Evolutionary conservation across 2,113 vertebrate genomes (phyloP).

Genomic region (Poecilia latipinna): DNA sequence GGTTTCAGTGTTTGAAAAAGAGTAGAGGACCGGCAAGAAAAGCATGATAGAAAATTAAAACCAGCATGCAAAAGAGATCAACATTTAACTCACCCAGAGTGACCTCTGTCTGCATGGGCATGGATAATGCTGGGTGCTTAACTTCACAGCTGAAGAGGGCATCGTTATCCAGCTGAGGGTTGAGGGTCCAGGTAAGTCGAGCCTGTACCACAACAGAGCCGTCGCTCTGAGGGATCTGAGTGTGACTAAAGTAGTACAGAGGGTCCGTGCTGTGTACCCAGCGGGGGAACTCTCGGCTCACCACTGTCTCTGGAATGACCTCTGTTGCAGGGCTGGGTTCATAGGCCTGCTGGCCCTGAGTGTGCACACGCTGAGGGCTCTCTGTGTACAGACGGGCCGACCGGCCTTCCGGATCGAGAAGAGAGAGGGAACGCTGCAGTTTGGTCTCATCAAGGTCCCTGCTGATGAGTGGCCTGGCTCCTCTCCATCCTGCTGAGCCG

Average conservation of each 20-base stretch:
- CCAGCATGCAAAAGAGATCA: slow-evolving; percentile 8
- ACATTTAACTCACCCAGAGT: slow-evolving; percentile 86
- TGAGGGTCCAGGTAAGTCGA: slow-evolving; percentile 95
- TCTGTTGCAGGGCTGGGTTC: slow-evolving; percentile 85
- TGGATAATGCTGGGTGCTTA: slow-evolving; percentile 94
- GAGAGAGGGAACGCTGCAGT: slow-evolving; percentile 88
- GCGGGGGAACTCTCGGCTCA: slow-evolving; percentile 95
- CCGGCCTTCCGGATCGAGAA: slow-evolving; percentile 82
- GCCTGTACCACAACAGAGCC: slow-evolving; percentile 95
- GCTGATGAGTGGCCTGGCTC: slow-evolving; percentile 87
- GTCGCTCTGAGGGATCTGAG: slow-evolving; percentile 88
- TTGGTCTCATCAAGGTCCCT: slow-evolving; percentile 95
- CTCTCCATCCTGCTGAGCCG: slow-evolving; percentile 77
- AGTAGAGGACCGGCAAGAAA: slow-evolving; percentile 15
- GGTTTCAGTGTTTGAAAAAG: background rate
- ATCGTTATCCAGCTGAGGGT: slow-evolving; percentile 95
- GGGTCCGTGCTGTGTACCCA: slow-evolving; percentile 94
- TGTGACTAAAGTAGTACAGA: slow-evolving; percentile 92
- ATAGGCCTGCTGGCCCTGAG: slow-evolving; percentile 77
- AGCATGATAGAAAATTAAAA: background rate
- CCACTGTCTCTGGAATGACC: slow-evolving; percentile 92
- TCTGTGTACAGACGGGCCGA: slow-evolving; percentile 77
- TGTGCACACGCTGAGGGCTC: slow-evolving; percentile 76
- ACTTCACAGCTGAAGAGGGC: slow-evolving; percentile 98
- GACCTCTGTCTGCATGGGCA: slow-evolving; percentile 98